Percentiles rank a stretch among this genome's conserved stretches.
These are phyloP conservation scores for Drosophila rellima DNA, from an alignment of 2,888 invertebrate genomes.

Conservation along the genomic window DNA sequence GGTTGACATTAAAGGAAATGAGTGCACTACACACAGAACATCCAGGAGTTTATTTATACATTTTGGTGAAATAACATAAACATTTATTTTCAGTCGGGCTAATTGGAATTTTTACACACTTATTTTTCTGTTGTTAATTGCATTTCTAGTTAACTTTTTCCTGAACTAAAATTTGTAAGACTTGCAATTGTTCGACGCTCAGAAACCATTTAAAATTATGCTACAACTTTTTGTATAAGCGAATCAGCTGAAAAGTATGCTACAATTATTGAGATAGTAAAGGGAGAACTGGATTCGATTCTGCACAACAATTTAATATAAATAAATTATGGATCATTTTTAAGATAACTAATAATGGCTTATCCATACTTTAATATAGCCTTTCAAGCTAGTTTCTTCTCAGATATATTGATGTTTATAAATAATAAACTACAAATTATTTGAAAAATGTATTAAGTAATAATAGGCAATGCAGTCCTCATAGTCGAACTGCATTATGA, in stretches of 20 bases:
- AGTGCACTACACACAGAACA: conserved; percentile 13
- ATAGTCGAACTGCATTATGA: not conserved
- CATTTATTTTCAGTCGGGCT: conserved; percentile 38
- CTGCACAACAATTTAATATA: not conserved
- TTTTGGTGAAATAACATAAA: conserved; percentile 39
- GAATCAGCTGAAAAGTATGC: conserved; percentile 8
- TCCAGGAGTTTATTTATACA: conserved; percentile 4
- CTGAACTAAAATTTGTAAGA: not conserved
- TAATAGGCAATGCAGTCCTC: not conserved
- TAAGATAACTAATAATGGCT: not conserved
- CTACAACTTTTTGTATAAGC: not conserved
- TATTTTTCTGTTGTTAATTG: conserved; percentile 37
- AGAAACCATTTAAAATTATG: not conserved
- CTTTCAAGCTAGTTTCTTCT: not conserved
- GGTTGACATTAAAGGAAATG: conserved; percentile 56
- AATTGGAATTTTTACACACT: conserved; percentile 40
- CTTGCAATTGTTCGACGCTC: not conserved
- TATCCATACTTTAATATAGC: not conserved
- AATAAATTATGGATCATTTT: not conserved
- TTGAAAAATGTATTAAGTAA: not conserved
- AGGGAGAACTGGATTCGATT: not conserved
- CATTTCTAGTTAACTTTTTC: conserved; percentile 23
- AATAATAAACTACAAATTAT: not conserved
- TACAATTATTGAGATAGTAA: not conserved
- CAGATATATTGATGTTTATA: not conserved